phyloP scores from a whole-genome alignment of 2,113 vertebrate species.

The Bubo blakistoni region DNA sequence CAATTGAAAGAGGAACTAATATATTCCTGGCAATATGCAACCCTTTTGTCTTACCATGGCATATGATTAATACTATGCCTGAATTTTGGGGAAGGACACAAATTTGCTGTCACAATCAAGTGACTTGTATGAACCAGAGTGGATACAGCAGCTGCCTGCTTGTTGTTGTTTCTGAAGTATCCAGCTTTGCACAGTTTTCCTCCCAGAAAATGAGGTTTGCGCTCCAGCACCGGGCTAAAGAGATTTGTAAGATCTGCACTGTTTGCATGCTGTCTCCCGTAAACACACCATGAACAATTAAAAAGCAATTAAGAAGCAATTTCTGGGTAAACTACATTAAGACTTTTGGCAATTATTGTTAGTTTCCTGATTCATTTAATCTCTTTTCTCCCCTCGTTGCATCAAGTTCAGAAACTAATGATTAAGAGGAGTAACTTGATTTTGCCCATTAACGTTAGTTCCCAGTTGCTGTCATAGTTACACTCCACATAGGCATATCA shows the following conservation, averaged over 20 bases:
- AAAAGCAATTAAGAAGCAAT: background rate
- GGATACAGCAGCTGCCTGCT: background rate
- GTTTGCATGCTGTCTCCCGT: background rate
- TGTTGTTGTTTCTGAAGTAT: background rate
- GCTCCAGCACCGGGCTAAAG: background rate
- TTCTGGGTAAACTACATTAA: background rate
- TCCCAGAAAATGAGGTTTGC: background rate
- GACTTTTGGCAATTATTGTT: background rate
- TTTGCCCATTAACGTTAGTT: background rate
- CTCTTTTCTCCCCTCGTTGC: background rate
- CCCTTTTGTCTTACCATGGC: constrained; percentile 4
- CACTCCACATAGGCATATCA: background rate
- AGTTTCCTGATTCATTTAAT: background rate
- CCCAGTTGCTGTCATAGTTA: background rate
- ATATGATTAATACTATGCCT: background rate
- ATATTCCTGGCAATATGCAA: background rate
- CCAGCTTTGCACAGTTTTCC: background rate
- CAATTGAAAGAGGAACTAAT: constrained; percentile 24
- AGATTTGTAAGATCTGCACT: background rate
- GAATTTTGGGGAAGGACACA: background rate
- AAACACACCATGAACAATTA: background rate
- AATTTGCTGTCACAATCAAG: background rate
- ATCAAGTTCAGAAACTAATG: background rate
- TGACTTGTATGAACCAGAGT: background rate
- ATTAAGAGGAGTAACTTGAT: background rate